phyloP scores from a whole-genome alignment of 2,113 vertebrate species.

The Deroptyus accipitrinus region DNA sequence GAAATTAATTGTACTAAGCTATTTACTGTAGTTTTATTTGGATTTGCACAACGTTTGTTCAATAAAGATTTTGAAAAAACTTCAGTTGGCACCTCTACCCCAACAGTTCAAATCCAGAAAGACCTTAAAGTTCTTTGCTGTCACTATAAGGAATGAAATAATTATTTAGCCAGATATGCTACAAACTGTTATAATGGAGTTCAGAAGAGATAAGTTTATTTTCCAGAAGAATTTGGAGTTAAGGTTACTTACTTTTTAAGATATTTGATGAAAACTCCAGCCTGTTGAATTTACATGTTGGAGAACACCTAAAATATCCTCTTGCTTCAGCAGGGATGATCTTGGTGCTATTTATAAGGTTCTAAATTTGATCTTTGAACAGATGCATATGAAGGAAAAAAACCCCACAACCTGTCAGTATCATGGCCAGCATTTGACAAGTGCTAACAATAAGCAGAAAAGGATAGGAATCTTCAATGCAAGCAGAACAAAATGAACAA shows the following conservation, averaged over 20 bases:
- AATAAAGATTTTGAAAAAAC: slow-evolving; percentile 9
- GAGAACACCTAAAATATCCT: slow-evolving; percentile 52
- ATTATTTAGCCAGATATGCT: background rate
- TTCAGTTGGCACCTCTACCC: background rate
- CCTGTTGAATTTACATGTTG: slow-evolving; percentile 19
- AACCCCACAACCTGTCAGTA: background rate
- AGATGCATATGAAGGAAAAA: slow-evolving; percentile 58
- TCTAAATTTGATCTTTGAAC: slow-evolving; percentile 77
- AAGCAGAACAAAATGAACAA: background rate
- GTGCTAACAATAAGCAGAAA: slow-evolving; percentile 13
- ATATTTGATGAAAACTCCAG: slow-evolving; percentile 22
- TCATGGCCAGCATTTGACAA: background rate
- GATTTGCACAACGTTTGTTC: background rate
- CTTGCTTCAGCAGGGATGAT: slow-evolving; percentile 46
- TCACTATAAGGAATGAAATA: background rate
- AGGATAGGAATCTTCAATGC: background rate
- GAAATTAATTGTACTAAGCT: slow-evolving; percentile 6
- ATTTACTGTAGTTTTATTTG: slow-evolving; percentile 3
- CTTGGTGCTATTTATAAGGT: slow-evolving; percentile 68
- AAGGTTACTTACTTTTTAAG: slow-evolving; percentile 68
- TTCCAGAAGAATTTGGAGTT: background rate
- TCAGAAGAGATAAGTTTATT: background rate
- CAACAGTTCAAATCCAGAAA: background rate
- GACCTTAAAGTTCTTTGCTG: background rate
- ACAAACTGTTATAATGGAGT: background rate